Conservation (phyloP, 2,797 vertebrate species). For the Halcyon leucocephala region DNA sequence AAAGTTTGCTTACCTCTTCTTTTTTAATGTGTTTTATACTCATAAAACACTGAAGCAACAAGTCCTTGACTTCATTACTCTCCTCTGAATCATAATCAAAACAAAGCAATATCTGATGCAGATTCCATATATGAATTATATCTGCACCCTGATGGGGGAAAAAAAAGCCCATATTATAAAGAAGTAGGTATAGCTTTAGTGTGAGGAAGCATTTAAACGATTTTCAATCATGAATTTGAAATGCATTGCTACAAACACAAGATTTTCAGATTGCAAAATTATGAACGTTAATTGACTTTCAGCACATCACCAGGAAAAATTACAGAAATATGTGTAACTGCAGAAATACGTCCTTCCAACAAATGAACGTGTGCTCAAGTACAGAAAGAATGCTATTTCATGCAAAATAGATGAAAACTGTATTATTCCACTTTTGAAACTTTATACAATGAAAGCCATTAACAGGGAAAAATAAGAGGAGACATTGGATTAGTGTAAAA, state of each 20-base stretch:
- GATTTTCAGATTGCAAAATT: not conserved
- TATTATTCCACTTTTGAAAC: not conserved
- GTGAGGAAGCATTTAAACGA: not conserved
- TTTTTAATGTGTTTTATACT: conserved; percentile 81
- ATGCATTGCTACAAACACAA: not conserved
- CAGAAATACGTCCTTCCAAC: not conserved
- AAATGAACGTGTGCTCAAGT: not conserved
- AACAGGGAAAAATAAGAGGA: not conserved
- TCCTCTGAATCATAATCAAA: conserved; percentile 87
- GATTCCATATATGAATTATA: conserved; percentile 85
- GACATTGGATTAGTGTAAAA: not conserved
- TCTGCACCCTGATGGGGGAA: conserved; percentile 80
- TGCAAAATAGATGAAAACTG: not conserved
- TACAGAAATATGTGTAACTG: not conserved
- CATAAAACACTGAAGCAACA: conserved; percentile 90
- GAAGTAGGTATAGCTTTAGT: not conserved
- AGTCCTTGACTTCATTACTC: conserved; percentile 84
- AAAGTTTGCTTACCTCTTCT: conserved; percentile 85
- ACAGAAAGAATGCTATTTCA: not conserved
- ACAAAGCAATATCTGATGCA: conserved; percentile 84
- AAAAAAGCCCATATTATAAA: not conserved
- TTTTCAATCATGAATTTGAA: not conserved
- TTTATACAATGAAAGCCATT: not conserved
- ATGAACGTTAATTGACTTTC: not conserved
- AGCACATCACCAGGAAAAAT: not conserved